These are phyloP conservation scores for Lasioglossum oenotherae DNA, from an alignment of 2,888 invertebrate species.

Conservation along the genomic window DNA sequence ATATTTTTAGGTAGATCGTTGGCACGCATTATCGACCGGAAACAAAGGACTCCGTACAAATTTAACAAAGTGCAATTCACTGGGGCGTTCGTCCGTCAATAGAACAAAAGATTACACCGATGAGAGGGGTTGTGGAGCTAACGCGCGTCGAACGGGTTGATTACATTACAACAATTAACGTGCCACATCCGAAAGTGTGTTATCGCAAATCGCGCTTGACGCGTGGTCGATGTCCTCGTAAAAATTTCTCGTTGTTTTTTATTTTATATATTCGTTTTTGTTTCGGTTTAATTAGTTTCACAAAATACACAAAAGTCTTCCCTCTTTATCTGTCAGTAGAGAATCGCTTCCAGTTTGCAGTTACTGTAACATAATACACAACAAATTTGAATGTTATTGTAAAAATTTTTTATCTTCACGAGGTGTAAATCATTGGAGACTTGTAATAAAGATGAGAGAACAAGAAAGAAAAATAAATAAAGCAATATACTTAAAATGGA, in stretches of 20 bases:
- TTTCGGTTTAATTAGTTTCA: constrained; percentile 19
- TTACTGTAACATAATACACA: background rate
- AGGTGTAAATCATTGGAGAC: background rate
- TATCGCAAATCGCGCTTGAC: constrained; percentile 49
- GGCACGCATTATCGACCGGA: constrained; percentile 31
- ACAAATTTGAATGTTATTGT: background rate
- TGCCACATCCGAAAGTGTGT: constrained; percentile 48
- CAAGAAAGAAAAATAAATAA: no score
- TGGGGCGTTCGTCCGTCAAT: constrained; percentile 29
- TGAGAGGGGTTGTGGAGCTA: constrained; percentile 17
- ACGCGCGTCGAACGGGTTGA: constrained; percentile 43
- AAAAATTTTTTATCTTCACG: background rate
- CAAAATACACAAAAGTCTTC: background rate
- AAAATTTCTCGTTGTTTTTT: constrained; percentile 34
- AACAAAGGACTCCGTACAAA: constrained; percentile 36
- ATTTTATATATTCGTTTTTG: constrained; percentile 13
- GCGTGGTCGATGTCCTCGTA: constrained; percentile 20
- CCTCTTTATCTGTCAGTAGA: background rate
- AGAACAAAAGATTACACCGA: constrained; percentile 43
- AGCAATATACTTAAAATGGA: no score
- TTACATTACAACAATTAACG: constrained; percentile 60
- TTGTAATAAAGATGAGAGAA: no score
- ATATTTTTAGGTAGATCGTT: constrained; percentile 21
- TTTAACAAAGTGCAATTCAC: constrained; percentile 50
- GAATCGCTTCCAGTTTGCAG: background rate